A percentile compares a stretch with the other conserved stretches of the same genome.
phyloP scores from a whole-genome alignment of 2,888 invertebrate genomes.

The Argyresthia albistria region DNA sequence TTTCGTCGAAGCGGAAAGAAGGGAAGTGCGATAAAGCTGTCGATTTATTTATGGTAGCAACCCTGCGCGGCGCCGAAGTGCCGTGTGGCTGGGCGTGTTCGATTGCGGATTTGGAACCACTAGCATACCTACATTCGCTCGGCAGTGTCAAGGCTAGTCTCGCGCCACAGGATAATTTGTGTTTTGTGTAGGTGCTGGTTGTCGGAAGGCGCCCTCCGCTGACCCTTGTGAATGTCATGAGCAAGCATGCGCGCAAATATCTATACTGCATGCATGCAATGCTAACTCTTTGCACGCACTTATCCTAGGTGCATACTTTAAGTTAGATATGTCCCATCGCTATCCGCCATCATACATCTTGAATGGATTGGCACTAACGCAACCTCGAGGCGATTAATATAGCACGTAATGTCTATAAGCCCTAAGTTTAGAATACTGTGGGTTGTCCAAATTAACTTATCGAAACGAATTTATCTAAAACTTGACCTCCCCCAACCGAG shows the following conservation, averaged over 20 bases:
- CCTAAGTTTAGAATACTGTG: too few species aligned
- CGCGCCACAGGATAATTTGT: conserved; percentile 9
- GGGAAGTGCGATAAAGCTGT: conserved; percentile 33
- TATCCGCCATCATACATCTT: too few species aligned
- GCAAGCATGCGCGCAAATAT: conserved; percentile 21
- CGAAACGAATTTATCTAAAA: too few species aligned
- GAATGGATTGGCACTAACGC: too few species aligned
- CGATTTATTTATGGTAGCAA: conserved; percentile 27
- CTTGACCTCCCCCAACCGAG: too few species aligned
- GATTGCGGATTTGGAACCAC: background rate
- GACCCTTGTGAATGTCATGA: conserved; percentile 28
- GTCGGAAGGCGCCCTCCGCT: conserved; percentile 15
- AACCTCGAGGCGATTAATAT: too few species aligned
- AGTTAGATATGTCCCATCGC: too few species aligned
- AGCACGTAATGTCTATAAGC: too few species aligned
- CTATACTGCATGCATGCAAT: too few species aligned
- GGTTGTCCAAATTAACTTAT: too few species aligned
- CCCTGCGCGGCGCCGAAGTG: background rate
- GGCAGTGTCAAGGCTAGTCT: background rate
- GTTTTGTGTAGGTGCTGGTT: conserved; percentile 6
- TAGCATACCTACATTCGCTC: background rate
- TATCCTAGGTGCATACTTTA: too few species aligned
- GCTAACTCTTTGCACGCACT: too few species aligned
- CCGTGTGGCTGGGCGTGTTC: background rate
- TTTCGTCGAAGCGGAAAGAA: conserved; percentile 39